These are phyloP conservation scores for Caprella mutica DNA, from an alignment of 2,888 invertebrate genomes.

Conservation along the genomic window DNA sequence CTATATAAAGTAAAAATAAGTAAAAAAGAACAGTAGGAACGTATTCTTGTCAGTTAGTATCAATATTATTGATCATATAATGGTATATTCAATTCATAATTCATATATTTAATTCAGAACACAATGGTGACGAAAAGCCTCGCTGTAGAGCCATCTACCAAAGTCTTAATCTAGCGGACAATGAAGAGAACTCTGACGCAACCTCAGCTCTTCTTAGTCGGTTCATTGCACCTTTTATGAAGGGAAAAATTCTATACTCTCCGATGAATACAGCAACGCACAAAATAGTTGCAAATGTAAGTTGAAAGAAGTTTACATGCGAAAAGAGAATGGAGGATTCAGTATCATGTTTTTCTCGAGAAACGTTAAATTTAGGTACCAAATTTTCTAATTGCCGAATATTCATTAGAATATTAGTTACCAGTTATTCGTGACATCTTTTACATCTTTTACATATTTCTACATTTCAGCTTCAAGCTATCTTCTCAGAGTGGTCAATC, in stretches of 20 bases:
- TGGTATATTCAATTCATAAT: too few species aligned
- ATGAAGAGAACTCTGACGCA: background rate
- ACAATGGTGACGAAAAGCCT: background rate
- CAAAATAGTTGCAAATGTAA: conserved; percentile 13
- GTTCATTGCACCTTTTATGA: conserved; percentile 17
- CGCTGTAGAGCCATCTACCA: background rate
- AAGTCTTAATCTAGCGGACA: background rate
- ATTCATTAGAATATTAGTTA: background rate
- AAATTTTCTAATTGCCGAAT: too few species aligned
- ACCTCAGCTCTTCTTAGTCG: conserved; percentile 6
- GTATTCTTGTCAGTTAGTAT: too few species aligned
- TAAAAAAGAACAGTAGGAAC: too few species aligned
- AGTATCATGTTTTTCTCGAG: too few species aligned
- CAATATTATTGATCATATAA: too few species aligned
- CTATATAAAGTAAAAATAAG: too few species aligned
- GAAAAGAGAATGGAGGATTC: too few species aligned
- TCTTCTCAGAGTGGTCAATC: background rate
- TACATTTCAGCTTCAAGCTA: background rate
- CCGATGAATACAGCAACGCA: conserved; percentile 16
- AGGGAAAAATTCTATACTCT: conserved; percentile 19
- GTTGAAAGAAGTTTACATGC: background rate
- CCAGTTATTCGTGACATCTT: background rate
- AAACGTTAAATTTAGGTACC: too few species aligned
- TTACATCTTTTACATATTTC: background rate
- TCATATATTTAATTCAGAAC: too few species aligned